phyloP scores from a whole-genome alignment of 2,113 vertebrate genomes.

The Oxyruncus cristatus region DNA sequence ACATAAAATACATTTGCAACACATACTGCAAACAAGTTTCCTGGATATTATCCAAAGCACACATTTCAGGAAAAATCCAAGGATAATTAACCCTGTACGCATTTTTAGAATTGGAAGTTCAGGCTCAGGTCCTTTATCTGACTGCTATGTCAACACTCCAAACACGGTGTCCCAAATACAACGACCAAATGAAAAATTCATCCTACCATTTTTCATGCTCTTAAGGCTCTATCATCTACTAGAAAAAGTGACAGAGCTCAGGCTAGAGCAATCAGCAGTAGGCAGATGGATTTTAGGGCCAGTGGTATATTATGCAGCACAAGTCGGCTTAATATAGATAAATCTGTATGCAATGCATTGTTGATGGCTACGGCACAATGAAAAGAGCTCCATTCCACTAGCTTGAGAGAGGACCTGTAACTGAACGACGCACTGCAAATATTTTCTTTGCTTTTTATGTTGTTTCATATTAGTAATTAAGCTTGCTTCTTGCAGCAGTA shows the following conservation, averaged over 20 bases:
- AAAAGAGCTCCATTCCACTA: background rate
- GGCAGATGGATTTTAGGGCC: background rate
- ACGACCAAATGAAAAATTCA: background rate
- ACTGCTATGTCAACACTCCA: background rate
- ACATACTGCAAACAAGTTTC: background rate
- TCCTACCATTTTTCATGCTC: background rate
- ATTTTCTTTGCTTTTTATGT: background rate
- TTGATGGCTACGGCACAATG: background rate
- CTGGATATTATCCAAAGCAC: background rate
- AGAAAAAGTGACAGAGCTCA: background rate
- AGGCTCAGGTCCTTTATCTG: background rate
- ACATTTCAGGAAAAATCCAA: background rate
- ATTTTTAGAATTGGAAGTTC: constrained; percentile 1
- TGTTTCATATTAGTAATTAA: background rate
- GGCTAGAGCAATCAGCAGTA: rapidly evolving
- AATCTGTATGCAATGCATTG: background rate
- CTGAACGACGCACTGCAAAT: background rate
- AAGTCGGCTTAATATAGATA: background rate
- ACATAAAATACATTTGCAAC: background rate
- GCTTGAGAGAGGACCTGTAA: background rate
- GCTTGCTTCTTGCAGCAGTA: background rate
- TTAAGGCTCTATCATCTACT: background rate
- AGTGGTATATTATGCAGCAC: background rate
- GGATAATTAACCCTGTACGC: background rate
- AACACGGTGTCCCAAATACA: background rate